Evolutionary conservation across 2,888 invertebrate genomes (phyloP).

Genomic region (Corythucha ciliata): DNA sequence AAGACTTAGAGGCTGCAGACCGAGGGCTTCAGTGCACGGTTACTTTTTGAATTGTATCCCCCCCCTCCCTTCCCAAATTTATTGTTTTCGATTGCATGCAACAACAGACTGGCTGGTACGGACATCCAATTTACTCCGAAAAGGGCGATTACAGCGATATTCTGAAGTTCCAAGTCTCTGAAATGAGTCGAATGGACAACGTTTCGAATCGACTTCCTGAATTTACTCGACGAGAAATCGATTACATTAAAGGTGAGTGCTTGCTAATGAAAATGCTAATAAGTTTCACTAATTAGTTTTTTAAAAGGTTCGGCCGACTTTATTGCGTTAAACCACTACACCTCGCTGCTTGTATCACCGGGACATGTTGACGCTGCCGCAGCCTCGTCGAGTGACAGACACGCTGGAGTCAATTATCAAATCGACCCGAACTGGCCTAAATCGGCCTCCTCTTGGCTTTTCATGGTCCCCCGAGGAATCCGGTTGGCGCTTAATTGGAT

Average conservation of each 20-base stretch:
- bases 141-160: slow-evolving; percentile 47
- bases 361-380: background rate
- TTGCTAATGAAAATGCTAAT: background rate
- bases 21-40: slow-evolving; percentile 48
- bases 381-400: slow-evolving; percentile 5
- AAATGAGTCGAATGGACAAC: slow-evolving; percentile 42
- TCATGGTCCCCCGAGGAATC: slow-evolving; percentile 45
- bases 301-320: slow-evolving; percentile 21
- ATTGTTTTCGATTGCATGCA: background rate
- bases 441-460: slow-evolving; percentile 8
- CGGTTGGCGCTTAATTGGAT: slow-evolving; percentile 42
- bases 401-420: background rate
- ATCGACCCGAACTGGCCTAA: slow-evolving; percentile 9
- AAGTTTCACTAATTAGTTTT: background rate
- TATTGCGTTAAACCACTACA: slow-evolving; percentile 21
- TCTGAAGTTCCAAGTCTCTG: slow-evolving; percentile 43
- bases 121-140: slow-evolving; percentile 38
- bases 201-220: slow-evolving; percentile 44
- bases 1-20: slow-evolving; percentile 48
- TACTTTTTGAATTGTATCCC: background rate
- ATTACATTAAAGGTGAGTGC: slow-evolving; percentile 42
- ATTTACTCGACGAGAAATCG: slow-evolving; percentile 48
- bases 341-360: background rate
- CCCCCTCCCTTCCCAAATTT: background rate
- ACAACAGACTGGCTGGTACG: slow-evolving; percentile 35